These are phyloP conservation scores for Ctenomys sociabilis DNA, from an alignment of 2,113 vertebrate species.

Conservation along the genomic window DNA sequence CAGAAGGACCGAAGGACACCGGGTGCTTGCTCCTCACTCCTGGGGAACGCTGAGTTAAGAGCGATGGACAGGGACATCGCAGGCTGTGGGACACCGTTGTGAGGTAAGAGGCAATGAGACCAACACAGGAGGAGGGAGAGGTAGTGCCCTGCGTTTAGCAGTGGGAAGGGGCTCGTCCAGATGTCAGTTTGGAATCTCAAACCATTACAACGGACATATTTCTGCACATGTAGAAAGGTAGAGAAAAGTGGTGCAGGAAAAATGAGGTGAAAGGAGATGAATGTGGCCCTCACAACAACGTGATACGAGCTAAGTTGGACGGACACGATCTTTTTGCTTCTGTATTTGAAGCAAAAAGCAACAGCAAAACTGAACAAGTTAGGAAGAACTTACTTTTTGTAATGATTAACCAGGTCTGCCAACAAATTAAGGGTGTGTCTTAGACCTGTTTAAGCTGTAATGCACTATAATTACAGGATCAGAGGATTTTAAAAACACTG, in stretches of 20 bases:
- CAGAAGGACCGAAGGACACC: not conserved
- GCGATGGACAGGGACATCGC: not conserved
- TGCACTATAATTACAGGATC: not conserved
- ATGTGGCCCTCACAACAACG: not conserved
- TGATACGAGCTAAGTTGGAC: not conserved
- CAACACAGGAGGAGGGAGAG: not conserved
- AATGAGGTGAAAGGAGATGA: not conserved
- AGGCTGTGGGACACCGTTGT: fast-evolving
- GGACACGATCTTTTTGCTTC: too few relatives aligned
- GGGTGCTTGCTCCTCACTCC: not conserved
- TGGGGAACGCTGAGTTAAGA: not conserved
- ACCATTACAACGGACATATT: not conserved
- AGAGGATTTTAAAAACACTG: not conserved
- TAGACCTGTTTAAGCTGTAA: not conserved
- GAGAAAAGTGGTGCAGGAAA: not conserved
- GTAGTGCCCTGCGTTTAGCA: not conserved
- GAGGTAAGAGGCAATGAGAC: not conserved
- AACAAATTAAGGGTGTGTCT: not conserved
- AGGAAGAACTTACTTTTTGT: not conserved
- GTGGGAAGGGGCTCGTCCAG: not conserved
- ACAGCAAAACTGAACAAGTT: not conserved
- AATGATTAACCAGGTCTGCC: not conserved
- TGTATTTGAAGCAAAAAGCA: not conserved
- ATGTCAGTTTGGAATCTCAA: not conserved
- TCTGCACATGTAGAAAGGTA: not conserved